phyloP scores from a whole-genome alignment of 2,797 vertebrate species.

The Podarcis siculus region DNA sequence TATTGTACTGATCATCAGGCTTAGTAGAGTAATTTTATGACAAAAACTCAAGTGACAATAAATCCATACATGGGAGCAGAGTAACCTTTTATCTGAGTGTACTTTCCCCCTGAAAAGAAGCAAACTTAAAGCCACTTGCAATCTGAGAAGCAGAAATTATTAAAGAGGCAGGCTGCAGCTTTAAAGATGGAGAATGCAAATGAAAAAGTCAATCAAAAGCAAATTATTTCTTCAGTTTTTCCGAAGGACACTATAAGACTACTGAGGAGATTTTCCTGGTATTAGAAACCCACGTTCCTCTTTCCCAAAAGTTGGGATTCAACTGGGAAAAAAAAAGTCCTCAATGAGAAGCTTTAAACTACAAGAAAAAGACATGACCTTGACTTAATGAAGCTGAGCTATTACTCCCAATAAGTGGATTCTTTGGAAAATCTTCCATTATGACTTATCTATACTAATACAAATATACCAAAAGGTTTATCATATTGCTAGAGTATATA shows the following conservation, averaged over 20 bases:
- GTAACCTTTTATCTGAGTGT: background rate
- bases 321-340: background rate
- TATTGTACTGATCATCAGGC: background rate
- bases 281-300: background rate
- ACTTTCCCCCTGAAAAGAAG: conserved; percentile 4
- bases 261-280: background rate
- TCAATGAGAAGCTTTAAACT: fast-evolving
- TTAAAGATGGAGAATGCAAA: background rate
- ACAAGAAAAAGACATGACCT: fast-evolving
- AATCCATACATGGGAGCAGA: background rate
- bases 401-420: background rate
- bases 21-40: background rate
- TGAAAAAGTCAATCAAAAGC: background rate
- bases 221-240: background rate
- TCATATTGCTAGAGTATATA: background rate
- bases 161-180: background rate
- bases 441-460: background rate
- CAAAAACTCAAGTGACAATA: conserved; percentile 15
- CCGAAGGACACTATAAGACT: background rate
- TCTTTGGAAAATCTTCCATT: fast-evolving
- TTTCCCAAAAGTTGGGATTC: background rate
- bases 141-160: background rate
- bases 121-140: background rate
- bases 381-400: fast-evolving
- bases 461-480: background rate